A percentile compares a stretch with the other conserved stretches of the same genome.
Conservation (phyloP, 2,888 invertebrate genomes). For the Pomacea canaliculata region DNA sequence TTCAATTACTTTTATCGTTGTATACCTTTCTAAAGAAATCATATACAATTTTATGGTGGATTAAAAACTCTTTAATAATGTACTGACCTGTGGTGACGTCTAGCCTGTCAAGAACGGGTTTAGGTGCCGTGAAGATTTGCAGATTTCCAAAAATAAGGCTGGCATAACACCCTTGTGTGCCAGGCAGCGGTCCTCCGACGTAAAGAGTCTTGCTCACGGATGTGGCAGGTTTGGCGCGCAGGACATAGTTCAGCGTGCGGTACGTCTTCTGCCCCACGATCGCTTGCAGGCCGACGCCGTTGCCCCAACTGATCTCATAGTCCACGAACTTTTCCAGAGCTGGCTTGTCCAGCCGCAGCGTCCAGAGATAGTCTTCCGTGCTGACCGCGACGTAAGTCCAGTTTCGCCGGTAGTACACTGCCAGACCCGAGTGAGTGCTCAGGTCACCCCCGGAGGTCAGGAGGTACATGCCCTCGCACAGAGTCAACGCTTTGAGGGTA, state of each 20-base stretch:
- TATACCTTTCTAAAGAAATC: too few relatives aligned
- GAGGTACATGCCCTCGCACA: constrained; percentile 34
- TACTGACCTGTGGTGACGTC: constrained; percentile 34
- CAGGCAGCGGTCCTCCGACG: constrained; percentile 19
- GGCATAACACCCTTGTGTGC: constrained; percentile 21
- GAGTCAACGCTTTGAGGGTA: constrained; percentile 27
- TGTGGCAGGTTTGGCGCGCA: constrained; percentile 13
- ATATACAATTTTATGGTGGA: too few relatives aligned
- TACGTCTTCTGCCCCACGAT: constrained; percentile 8
- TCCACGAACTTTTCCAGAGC: constrained; percentile 21
- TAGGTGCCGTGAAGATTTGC: constrained; percentile 35
- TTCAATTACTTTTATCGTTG: too few relatives aligned
- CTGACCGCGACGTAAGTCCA: constrained; percentile 31
- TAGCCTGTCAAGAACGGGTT: constrained; percentile 30
- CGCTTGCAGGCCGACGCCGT: constrained; percentile 20
- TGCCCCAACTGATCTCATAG: constrained; percentile 26
- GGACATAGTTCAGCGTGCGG: constrained; percentile 8
- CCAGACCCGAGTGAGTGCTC: constrained; percentile 28
- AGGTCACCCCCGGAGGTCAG: constrained; percentile 32
- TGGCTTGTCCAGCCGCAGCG: constrained; percentile 23
- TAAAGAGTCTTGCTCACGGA: neutral
- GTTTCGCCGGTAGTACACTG: constrained; percentile 33
- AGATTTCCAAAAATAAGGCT: constrained; percentile 34
- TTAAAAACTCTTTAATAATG: too few relatives aligned
- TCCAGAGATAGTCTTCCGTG: constrained; percentile 34